Evolutionary conservation across 2,797 vertebrate genomes (phyloP).

Genomic region (Sebastes variabilis): DNA sequence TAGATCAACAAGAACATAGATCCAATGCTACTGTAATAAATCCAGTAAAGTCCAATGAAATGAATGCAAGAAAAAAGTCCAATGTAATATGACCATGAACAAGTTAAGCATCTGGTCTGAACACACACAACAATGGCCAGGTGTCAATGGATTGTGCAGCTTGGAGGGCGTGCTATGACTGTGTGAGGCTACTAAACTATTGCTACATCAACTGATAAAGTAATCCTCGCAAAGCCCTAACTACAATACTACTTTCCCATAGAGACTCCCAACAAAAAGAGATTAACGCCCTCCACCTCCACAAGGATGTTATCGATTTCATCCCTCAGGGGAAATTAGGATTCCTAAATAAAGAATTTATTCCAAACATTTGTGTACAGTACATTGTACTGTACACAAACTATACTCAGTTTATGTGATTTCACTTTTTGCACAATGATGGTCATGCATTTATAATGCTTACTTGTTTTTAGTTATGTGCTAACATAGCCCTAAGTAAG

Average conservation of each 20-base stretch:
- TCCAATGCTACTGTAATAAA: neutral
- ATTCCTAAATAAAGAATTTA: neutral
- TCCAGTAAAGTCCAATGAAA: neutral
- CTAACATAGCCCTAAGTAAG: neutral
- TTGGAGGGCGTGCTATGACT: neutral
- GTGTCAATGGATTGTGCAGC: neutral
- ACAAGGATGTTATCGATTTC: neutral
- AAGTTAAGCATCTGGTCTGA: neutral
- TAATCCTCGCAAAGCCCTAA: neutral
- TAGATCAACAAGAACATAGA: neutral
- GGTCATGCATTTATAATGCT: neutral
- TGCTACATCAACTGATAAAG: neutral
- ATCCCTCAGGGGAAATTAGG: neutral
- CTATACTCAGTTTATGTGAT: neutral
- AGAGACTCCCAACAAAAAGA: neutral
- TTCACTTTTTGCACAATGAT: neutral
- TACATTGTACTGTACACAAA: neutral
- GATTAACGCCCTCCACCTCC: neutral
- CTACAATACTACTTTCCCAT: neutral
- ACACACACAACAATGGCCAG: too few relatives aligned
- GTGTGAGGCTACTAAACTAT: neutral
- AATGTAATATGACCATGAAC: neutral
- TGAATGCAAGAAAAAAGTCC: neutral
- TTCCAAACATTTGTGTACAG: neutral
- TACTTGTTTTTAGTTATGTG: neutral